A percentile compares a stretch with the other conserved stretches of the same genome.
Conservation (phyloP, 2,797 vertebrate species). For the Oophaga sylvatica region DNA sequence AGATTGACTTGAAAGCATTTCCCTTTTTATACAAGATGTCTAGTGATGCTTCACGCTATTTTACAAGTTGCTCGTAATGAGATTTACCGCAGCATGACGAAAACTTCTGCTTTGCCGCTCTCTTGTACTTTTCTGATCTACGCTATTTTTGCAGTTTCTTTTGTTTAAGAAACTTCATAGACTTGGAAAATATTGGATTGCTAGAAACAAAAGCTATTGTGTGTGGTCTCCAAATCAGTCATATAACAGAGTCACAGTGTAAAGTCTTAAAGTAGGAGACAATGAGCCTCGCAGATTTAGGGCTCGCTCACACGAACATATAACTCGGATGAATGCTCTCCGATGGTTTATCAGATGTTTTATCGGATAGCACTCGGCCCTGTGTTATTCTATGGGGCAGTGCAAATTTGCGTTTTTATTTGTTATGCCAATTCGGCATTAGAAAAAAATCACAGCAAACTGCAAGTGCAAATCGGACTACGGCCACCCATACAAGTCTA, state of each 20-base stretch:
- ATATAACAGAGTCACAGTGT: neutral
- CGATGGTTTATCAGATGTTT: too few relatives aligned
- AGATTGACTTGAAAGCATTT: slow-evolving; percentile 32
- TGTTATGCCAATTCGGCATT: too few relatives aligned
- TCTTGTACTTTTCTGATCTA: slow-evolving; percentile 1
- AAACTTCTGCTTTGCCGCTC: slow-evolving; percentile 9
- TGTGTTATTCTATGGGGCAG: too few relatives aligned
- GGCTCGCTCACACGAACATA: too few relatives aligned
- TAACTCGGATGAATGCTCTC: too few relatives aligned
- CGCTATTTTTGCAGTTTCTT: slow-evolving; percentile 7
- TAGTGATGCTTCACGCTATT: neutral
- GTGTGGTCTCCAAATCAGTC: neutral
- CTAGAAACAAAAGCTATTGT: neutral
- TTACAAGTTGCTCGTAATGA: neutral
- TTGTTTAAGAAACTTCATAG: neutral
- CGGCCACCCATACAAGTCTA: too few relatives aligned
- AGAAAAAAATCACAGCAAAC: too few relatives aligned
- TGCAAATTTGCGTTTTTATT: too few relatives aligned
- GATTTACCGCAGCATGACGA: neutral
- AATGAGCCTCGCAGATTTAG: neutral
- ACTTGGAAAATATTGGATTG: neutral
- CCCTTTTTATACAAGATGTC: neutral
- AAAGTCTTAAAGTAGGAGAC: neutral
- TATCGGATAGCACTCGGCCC: too few relatives aligned
- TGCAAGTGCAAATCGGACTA: too few relatives aligned